Evolutionary conservation across 2,797 vertebrate genomes (phyloP).

Genomic region (Scolopax bukidnonensis): DNA sequence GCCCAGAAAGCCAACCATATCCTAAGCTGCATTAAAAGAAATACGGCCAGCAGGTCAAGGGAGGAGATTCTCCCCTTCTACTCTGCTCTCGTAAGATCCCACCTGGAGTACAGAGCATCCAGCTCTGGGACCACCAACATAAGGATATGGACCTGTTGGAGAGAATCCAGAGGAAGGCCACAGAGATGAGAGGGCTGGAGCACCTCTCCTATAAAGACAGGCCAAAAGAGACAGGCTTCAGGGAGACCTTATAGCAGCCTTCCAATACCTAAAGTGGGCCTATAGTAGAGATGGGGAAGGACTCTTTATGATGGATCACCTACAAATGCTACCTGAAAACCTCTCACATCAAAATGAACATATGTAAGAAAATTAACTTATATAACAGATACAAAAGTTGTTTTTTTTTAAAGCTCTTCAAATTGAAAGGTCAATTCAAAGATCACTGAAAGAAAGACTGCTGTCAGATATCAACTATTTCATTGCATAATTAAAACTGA

Average conservation of each 20-base stretch:
- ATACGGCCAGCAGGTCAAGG: neutral
- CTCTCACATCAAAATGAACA: neutral
- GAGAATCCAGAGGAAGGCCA: neutral
- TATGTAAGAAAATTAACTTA: neutral
- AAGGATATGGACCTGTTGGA: neutral
- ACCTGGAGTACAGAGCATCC: neutral
- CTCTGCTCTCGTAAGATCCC: neutral
- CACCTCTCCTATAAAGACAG: too few relatives aligned
- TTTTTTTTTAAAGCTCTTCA: neutral
- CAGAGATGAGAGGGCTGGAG: too few relatives aligned
- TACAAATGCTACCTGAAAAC: neutral
- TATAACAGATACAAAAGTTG: neutral
- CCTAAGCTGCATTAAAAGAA: neutral
- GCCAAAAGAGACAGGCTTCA: too few relatives aligned
- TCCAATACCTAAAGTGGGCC: neutral
- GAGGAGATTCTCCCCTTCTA: neutral
- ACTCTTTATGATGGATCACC: neutral
- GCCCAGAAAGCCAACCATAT: neutral
- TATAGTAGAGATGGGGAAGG: neutral
- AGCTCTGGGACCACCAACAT: neutral
- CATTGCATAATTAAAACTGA: neutral
- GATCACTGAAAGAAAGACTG: neutral
- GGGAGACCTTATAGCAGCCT: neutral
- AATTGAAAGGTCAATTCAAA: neutral
- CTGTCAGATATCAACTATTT: neutral